phyloP scores from a whole-genome alignment of 1,140 invertebrate species.

The Brachionus koreanus region DNA sequence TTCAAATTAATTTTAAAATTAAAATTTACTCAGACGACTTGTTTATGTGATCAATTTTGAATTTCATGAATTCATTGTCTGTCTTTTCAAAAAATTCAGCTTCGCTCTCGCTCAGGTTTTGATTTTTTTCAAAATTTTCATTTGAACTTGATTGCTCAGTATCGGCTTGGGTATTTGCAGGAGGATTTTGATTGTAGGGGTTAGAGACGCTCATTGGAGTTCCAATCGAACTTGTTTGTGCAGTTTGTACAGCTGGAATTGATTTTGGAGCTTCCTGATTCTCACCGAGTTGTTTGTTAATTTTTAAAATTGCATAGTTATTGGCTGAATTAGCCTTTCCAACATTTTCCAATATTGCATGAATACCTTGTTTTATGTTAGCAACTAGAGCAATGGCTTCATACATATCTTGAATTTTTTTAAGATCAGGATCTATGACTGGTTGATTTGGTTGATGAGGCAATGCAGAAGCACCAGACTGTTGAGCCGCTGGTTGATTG shows the following conservation, averaged over 20 bases:
- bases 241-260: background rate
- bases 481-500: background rate
- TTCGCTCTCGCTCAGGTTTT: background rate
- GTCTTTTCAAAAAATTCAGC: slow-evolving; percentile 29
- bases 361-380: slow-evolving; percentile 14
- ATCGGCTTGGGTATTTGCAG: background rate
- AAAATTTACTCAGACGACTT: background rate
- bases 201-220: background rate
- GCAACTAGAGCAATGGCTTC: background rate
- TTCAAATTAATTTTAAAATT: background rate
- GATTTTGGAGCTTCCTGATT: background rate
- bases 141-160: background rate
- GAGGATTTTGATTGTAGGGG: background rate
- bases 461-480: background rate
- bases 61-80: background rate
- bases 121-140: background rate
- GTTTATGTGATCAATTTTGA: background rate
- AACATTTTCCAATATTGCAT: slow-evolving; percentile 13
- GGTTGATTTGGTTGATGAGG: background rate
- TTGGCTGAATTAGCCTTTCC: slow-evolving; percentile 25
- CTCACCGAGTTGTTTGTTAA: background rate
- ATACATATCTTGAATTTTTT: slow-evolving; percentile 36
- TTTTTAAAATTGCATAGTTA: background rate
- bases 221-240: background rate
- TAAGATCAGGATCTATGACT: background rate